These are phyloP conservation scores for Drosophila santomea DNA, from an alignment of 1,140 invertebrate species.

Conservation along the genomic window DNA sequence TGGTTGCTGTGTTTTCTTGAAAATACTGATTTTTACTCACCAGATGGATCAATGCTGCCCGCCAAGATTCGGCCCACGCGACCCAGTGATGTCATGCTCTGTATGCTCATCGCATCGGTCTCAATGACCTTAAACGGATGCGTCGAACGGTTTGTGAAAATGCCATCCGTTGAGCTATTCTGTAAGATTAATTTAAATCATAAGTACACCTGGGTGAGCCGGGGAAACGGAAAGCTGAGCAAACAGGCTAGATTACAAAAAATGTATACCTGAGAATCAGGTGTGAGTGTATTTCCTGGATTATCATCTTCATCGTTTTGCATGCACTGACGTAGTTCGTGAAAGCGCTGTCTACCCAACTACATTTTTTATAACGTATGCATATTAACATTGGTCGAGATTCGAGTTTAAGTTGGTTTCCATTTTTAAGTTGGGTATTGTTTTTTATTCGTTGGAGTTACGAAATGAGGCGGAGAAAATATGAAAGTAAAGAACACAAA, in stretches of 20 bases:
- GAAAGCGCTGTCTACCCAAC: constrained; percentile 88
- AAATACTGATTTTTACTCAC: constrained; percentile 36
- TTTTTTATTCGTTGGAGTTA: constrained; percentile 33
- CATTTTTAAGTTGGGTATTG: constrained; percentile 32
- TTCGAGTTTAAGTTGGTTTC: constrained; percentile 40
- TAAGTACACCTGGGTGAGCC: constrained; percentile 5
- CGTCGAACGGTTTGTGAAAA: constrained; percentile 86
- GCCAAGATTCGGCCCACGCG: constrained; percentile 91
- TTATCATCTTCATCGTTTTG: constrained; percentile 92
- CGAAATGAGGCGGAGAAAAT: constrained; percentile 69
- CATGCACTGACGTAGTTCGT: constrained; percentile 93
- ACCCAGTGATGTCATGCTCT: constrained; percentile 93
- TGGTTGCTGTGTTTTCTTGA: constrained; percentile 17
- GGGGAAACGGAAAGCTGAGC: constrained; percentile 7
- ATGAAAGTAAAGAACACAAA: constrained; percentile 80
- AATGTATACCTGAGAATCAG: constrained; percentile 91
- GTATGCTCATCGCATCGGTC: constrained; percentile 93
- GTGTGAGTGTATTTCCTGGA: constrained; percentile 88
- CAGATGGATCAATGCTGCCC: constrained; percentile 87
- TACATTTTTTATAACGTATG: constrained; percentile 46
- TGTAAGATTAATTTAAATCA: constrained; percentile 52
- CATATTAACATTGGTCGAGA: constrained; percentile 50
- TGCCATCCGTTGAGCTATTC: constrained; percentile 86
- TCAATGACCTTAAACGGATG: constrained; percentile 93
- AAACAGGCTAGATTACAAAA: constrained; percentile 33